Evolutionary conservation across 37 sponge, comb jelly and placozoan genomes (phyloP).

Genomic region (Cliona cf. orientalis): DNA sequence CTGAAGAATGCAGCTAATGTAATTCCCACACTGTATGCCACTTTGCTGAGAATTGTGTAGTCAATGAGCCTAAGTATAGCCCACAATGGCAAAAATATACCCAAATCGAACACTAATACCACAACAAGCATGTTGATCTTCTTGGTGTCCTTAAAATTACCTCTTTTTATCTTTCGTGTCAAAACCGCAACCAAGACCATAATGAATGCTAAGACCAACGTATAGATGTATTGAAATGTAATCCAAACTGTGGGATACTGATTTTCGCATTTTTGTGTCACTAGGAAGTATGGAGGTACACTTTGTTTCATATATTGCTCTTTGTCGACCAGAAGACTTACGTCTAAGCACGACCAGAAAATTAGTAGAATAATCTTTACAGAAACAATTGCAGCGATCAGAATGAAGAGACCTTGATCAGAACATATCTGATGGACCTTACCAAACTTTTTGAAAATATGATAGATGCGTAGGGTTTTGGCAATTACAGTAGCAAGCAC

Average conservation of each 20-base stretch:
- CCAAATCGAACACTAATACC: not conserved
- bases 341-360: conserved; percentile 7
- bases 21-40: too few relatives aligned
- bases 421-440: not conserved
- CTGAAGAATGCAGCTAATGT: not conserved
- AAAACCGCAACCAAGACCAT: not conserved
- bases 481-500: conserved; percentile 8
- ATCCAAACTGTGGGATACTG: conserved; percentile 2
- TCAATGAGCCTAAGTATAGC: not conserved
- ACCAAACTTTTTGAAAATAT: conserved; percentile 7
- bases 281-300: not conserved
- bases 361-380: conserved; percentile 5
- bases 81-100: not conserved
- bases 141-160: conserved; percentile 32
- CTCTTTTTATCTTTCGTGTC: conserved; percentile 21
- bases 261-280: not conserved
- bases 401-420: not conserved
- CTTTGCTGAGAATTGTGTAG: not conserved
- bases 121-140: conserved; percentile 13
- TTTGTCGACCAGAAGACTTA: not conserved
- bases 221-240: not conserved
- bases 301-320: not conserved
- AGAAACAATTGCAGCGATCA: not conserved
- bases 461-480: not conserved
- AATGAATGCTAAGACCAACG: not conserved